Evolutionary conservation across 2,888 invertebrate species (phyloP), one percentile per base, ranked within the genome.

Genomic region (Chrysolina americana): DNA sequence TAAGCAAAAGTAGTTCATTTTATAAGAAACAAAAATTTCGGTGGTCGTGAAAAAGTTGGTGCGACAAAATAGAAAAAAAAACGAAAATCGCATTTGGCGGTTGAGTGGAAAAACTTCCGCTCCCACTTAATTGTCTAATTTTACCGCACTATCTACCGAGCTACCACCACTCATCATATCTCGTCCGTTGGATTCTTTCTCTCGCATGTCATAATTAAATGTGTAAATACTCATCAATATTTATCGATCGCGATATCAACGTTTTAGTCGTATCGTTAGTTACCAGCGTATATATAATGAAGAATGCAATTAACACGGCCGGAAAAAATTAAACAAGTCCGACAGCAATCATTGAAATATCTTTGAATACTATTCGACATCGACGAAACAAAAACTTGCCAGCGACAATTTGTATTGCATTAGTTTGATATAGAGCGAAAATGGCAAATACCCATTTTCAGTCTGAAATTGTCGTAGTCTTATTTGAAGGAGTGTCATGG

Each of bases 401-500:
- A 1, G n/a, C 28, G 6, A 59, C 59, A 59, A 59, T 59, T 59
- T 59, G 59, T 59, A 59, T 59, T 28, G 11, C 23, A 36, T 59
- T n/a, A 36, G 28, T 28, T 36, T 59, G 59, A 36, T 68, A 59
- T 71, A 71, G 73, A 78, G 65, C 71, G 74, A 77, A 78, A 53
- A 10, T 13, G 19, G 53, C 21, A 1, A 53, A 53, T 21, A 21
- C 3, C 36, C 36, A 36, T 36, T 36, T 36, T 36, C 36, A 36
- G 36, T 8, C 36, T 6, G 4, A 36, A 36, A 36, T 36, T 36
- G 8, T 3, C 4, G 8, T 8, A 36, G 6, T 36, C 36, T 36
- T 36, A 36, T 36, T 36, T 36, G 28, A 5, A 28, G 5, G 2
- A 28, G n/a, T n/a, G n/a, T n/a, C n/a, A n/a, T n/a, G n/a, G n/a